Conservation (phyloP, 2,888 invertebrate genomes). For the Agriopis aurantiaria region DNA sequence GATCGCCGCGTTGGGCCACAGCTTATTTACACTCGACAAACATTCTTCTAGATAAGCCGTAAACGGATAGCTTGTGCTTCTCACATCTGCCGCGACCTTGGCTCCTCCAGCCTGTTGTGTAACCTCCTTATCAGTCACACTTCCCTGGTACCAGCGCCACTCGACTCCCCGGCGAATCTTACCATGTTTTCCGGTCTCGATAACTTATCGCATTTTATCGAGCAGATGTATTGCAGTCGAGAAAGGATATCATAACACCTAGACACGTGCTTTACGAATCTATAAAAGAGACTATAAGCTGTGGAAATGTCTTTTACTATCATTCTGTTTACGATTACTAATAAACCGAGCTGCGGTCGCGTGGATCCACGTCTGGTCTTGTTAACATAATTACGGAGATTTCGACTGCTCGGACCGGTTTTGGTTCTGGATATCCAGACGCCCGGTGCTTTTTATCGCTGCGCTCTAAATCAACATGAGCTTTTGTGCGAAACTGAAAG, state of each 20-base stretch:
- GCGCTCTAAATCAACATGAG: conserved; percentile 71
- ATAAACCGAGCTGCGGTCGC: conserved; percentile 59
- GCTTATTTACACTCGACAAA: conserved; percentile 81
- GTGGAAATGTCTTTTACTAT: conserved; percentile 69
- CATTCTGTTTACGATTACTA: conserved; percentile 64
- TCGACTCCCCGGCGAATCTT: conserved; percentile 70
- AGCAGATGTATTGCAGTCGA: conserved; percentile 60
- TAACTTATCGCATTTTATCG: conserved; percentile 66
- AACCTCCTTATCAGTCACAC: conserved; percentile 82
- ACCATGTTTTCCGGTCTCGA: conserved; percentile 80
- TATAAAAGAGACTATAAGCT: conserved; percentile 52
- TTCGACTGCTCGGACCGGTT: conserved; percentile 75
- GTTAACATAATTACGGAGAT: conserved; percentile 79
- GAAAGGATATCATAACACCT: conserved; percentile 37
- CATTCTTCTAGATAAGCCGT: conserved; percentile 77
- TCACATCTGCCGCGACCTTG: conserved; percentile 85
- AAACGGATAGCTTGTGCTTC: conserved; percentile 81
- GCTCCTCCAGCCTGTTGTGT: conserved; percentile 77
- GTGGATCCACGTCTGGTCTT: conserved; percentile 64
- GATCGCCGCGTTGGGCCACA: conserved; percentile 61
- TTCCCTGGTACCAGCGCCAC: conserved; percentile 67
- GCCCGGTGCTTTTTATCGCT: conserved; percentile 65
- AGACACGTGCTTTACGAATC: conserved; percentile 57
- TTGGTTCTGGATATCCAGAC: conserved; percentile 52
- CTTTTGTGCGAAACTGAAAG: conserved; percentile 86